Percentiles rank a stretch among this genome's conserved stretches.
Conservation (phyloP, 2,797 vertebrate species). For the Eutrigla gurnardus region DNA sequence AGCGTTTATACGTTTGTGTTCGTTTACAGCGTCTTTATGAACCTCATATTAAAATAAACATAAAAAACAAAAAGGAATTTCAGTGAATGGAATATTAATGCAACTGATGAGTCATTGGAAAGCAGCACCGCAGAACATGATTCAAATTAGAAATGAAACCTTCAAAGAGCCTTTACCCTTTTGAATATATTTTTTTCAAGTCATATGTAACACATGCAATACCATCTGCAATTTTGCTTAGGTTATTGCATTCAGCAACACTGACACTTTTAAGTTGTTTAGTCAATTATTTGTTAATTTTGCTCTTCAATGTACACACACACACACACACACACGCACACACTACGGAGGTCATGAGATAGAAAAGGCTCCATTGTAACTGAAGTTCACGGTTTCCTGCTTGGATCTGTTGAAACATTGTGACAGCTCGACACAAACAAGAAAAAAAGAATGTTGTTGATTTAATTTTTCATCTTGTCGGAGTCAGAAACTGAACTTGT, state of each 20-base stretch:
- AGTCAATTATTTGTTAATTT: too few relatives aligned
- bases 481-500: too few relatives aligned
- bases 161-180: background rate
- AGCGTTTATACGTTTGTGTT: too few relatives aligned
- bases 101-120: conserved; percentile 43
- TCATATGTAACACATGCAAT: too few relatives aligned
- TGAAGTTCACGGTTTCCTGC: conserved; percentile 20
- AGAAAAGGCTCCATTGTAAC: conserved; percentile 2
- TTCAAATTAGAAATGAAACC: conserved; percentile 36
- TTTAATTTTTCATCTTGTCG: too few relatives aligned
- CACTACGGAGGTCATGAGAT: background rate
- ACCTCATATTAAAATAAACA: too few relatives aligned
- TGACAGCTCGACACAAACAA: conserved; percentile 7
- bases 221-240: too few relatives aligned
- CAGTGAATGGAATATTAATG: conserved; percentile 54
- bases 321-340: background rate
- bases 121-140: conserved; percentile 27
- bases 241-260: too few relatives aligned
- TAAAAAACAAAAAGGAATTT: conserved; percentile 20
- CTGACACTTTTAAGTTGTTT: too few relatives aligned
- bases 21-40: too few relatives aligned
- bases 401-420: conserved; percentile 11
- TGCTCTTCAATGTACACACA: background rate
- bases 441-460: background rate
- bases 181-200: too few relatives aligned